Evolutionary conservation across 1,140 invertebrate genomes (phyloP).

Genomic region (Drusus annulatus): DNA sequence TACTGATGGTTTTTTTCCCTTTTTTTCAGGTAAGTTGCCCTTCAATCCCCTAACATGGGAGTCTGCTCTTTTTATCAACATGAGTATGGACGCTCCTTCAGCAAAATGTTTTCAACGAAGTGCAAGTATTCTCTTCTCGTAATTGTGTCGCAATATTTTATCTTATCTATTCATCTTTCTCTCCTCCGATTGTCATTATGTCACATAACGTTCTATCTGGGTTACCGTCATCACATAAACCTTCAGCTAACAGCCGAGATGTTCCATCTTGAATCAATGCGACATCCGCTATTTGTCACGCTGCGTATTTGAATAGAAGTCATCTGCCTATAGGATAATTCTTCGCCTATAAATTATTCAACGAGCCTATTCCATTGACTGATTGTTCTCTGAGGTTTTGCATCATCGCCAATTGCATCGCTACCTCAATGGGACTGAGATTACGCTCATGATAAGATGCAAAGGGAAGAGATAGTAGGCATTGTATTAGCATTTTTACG

Average conservation of each 20-base stretch:
- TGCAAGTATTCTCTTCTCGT: not conserved
- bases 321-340: not conserved
- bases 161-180: not conserved
- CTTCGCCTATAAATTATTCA: not conserved
- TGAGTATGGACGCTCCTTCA: not conserved
- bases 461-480: too few relatives aligned
- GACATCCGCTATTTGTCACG: not conserved
- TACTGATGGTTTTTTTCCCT: not conserved
- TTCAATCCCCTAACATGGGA: not conserved
- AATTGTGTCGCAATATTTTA: not conserved
- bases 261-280: not conserved
- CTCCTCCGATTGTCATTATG: too few relatives aligned
- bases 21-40: constrained; percentile 10
- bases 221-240: too few relatives aligned
- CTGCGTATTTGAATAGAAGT: not conserved
- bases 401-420: too few relatives aligned
- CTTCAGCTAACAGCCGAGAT: not conserved
- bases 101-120: not conserved
- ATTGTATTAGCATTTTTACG: too few relatives aligned
- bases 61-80: too few relatives aligned
- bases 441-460: too few relatives aligned
- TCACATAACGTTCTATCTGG: too few relatives aligned
- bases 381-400: not conserved
- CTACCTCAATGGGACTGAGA: too few relatives aligned
- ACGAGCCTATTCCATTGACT: not conserved